These are phyloP conservation scores for Elymnias hypermnestra DNA, from an alignment of 1,140 invertebrate genomes.

Conservation along the genomic window DNA sequence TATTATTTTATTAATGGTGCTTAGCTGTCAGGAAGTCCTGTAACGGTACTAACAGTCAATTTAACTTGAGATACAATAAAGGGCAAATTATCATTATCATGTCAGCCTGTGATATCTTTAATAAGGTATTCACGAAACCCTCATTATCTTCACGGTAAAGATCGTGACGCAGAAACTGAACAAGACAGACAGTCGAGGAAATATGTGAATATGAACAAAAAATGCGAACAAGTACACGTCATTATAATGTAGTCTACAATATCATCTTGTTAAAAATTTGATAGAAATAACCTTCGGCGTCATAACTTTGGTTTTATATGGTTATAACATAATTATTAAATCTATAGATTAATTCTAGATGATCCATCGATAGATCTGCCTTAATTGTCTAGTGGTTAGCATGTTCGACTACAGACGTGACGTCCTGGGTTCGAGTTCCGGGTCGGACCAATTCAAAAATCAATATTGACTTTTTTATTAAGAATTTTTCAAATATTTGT, in stretches of 20 bases:
- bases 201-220: slow-evolving; percentile 34
- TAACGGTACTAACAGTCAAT: not conserved
- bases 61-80: slow-evolving; percentile 4
- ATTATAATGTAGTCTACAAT: slow-evolving; percentile 22
- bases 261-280: slow-evolving; percentile 27
- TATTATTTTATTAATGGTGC: too few relatives aligned
- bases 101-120: slow-evolving; percentile 28
- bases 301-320: too few relatives aligned
- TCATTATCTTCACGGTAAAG: slow-evolving; percentile 24
- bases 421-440: too few relatives aligned
- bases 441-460: too few relatives aligned
- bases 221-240: slow-evolving; percentile 17
- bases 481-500: too few relatives aligned
- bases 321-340: too few relatives aligned
- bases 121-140: slow-evolving; percentile 48
- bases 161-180: slow-evolving; percentile 30
- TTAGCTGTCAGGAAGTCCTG: not conserved
- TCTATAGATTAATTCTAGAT: too few relatives aligned
- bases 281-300: not conserved
- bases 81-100: slow-evolving; percentile 18
- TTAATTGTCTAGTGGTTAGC: too few relatives aligned
- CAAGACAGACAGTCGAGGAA: slow-evolving; percentile 37
- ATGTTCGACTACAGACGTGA: too few relatives aligned
- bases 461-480: too few relatives aligned
- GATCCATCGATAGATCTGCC: too few relatives aligned